Base-by-base conservation (phyloP, 2,888 invertebrate genomes). In the Erpobdella octoculata region DNA sequence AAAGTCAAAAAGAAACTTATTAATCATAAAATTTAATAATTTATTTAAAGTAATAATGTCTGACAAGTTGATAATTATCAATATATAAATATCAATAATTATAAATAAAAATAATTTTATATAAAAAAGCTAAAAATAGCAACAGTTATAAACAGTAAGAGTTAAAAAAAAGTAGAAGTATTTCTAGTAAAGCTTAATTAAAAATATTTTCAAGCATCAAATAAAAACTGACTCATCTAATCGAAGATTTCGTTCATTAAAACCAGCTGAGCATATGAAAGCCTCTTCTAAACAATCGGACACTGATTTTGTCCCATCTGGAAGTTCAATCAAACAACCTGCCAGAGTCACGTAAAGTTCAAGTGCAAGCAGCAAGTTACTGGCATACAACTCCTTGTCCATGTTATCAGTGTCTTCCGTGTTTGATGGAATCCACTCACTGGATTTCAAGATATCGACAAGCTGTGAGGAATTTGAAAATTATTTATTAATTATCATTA, bases 341-440 rank as follows among this genome's bases (percentile, higher is more conserved):
- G 53, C n/a, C n/a, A n/a, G n/a, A n/a, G n/a, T n/a, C n/a, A 53
- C 53, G 53, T 53, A 28, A n/a, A 53, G 53, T 53, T 53, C 53
- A 21, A 53, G 53, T 18, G 53, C 53, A 21, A 53, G 53, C 21
- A 53, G 53, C 21, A 53, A 28, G 15, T 53, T 28, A 8, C 28
- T 53, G 21, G 53, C 5, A 15, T 25, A 28, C 53, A 28, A 53
- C 21, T 53, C 53, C 53, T 53, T n/a, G 53, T 53, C 53, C 21
- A 53, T 28, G 53, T 21, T 53, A 5, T 21, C 18, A 21, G 53
- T 4, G 53, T 8, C 5, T 1, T 53, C 53, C 21, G 6, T 9
- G 53, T 21, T n/a, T 8, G 21, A 21, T 3, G 53, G 53, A 21
- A 53, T 21, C 53, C 53, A 53, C 5, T 53, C 53, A 28, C 53